These are phyloP conservation scores for Gobiocypris rarus DNA, from an alignment of 2,113 vertebrate species.

Conservation along the genomic window DNA sequence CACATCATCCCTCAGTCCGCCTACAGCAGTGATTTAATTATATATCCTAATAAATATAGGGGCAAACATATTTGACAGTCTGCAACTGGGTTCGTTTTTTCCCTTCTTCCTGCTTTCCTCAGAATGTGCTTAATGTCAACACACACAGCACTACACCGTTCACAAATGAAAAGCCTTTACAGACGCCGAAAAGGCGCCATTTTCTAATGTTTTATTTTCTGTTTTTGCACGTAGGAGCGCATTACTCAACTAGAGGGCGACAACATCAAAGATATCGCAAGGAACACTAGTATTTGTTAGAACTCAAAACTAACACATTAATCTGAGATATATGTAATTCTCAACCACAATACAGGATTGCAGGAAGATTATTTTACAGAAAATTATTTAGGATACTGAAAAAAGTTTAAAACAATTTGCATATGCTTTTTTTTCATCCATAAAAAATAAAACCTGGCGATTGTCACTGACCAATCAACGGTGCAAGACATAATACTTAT, in stretches of 20 bases:
- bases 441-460: no score
- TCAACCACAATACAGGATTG: not conserved
- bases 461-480: not conserved
- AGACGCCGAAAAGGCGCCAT: not conserved
- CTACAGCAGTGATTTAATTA: not conserved
- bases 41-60: not conserved
- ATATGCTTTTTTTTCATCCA: no score
- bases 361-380: no score
- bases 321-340: not conserved
- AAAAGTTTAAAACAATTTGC: no score
- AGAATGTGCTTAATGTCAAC: not conserved
- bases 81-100: not conserved
- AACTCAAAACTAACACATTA: not conserved
- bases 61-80: not conserved
- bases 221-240: not conserved
- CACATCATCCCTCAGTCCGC: not conserved
- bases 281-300: not conserved
- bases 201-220: slow-evolving; percentile 1
- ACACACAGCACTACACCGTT: not conserved
- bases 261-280: not conserved
- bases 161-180: not conserved
- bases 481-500: not conserved
- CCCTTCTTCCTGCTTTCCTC: not conserved
- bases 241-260: slow-evolving; percentile 40
- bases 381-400: no score